Conservation (phyloP, 1,140 invertebrate species). For the Andrena cerasifolii region DNA sequence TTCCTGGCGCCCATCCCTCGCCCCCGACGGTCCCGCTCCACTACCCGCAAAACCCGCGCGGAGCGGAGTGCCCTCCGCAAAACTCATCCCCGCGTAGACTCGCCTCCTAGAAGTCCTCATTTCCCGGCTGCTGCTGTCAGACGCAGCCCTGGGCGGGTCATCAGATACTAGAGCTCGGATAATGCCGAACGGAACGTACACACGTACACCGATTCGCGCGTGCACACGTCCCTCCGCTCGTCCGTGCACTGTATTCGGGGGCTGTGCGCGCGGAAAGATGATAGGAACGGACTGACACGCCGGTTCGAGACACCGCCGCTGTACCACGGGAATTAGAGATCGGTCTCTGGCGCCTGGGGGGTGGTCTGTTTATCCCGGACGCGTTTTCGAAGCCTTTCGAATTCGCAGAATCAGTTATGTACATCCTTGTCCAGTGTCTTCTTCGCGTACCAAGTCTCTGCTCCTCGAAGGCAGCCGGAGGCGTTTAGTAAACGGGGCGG, state of each 20-base stretch:
- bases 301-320: neutral
- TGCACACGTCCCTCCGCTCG: neutral
- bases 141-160: conserved; percentile 81
- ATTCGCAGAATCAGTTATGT: too few species aligned
- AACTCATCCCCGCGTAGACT: conserved; percentile 55
- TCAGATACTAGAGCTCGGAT: conserved; percentile 78
- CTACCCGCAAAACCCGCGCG: conserved; percentile 48
- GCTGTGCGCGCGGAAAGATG: neutral
- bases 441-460: too few species aligned
- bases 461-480: neutral
- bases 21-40: conserved; percentile 28
- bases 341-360: neutral
- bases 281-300: conserved; percentile 19
- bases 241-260: neutral
- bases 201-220: conserved; percentile 37
- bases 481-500: neutral
- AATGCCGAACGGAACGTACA: conserved; percentile 74
- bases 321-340: conserved; percentile 1
- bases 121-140: conserved; percentile 79
- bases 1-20: conserved; percentile 38
- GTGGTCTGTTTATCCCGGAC: neutral
- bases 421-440: too few species aligned
- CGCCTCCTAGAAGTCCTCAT: conserved; percentile 77
- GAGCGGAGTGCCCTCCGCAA: conserved; percentile 55
- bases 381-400: too few species aligned